Evolutionary conservation across 2,797 vertebrate genomes (phyloP).

Genomic region (Chiloscyllium punctatum): DNA sequence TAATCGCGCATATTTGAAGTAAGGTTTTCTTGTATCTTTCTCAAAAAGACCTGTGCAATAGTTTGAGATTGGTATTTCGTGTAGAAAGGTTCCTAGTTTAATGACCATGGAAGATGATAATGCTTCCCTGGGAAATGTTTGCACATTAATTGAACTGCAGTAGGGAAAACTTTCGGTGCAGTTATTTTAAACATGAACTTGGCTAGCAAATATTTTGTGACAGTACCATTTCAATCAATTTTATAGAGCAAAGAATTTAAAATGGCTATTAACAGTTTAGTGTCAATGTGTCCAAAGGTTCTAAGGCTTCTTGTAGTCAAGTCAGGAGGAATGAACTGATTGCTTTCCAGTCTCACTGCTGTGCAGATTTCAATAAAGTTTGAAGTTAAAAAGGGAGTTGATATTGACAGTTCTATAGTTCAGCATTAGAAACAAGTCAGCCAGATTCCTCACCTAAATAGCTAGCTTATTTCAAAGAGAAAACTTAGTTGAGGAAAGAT

Average conservation of each 20-base stretch:
- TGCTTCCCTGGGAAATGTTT: not conserved
- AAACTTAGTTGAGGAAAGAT: too few species aligned
- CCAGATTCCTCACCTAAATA: too few species aligned
- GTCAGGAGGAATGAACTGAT: too few species aligned
- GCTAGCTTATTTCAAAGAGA: too few species aligned
- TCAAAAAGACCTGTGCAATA: not conserved
- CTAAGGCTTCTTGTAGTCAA: not conserved
- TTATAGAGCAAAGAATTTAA: not conserved
- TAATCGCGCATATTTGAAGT: constrained; percentile 10
- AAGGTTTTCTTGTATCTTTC: not conserved
- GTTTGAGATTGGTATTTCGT: not conserved
- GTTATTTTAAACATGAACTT: not conserved
- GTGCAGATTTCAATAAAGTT: too few species aligned
- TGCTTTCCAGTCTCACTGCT: too few species aligned
- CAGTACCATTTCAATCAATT: not conserved
- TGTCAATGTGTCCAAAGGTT: not conserved
- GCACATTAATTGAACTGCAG: not conserved
- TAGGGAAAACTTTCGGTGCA: not conserved
- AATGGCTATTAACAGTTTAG: not conserved
- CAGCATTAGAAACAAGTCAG: too few species aligned
- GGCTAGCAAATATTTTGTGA: not conserved
- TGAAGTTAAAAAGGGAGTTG: too few species aligned
- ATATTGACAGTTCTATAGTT: too few species aligned
- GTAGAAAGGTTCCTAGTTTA: not conserved
- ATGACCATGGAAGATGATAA: not conserved